These are phyloP conservation scores for Thalpophila matura DNA, from an alignment of 2,888 invertebrate species.

Conservation along the genomic window DNA sequence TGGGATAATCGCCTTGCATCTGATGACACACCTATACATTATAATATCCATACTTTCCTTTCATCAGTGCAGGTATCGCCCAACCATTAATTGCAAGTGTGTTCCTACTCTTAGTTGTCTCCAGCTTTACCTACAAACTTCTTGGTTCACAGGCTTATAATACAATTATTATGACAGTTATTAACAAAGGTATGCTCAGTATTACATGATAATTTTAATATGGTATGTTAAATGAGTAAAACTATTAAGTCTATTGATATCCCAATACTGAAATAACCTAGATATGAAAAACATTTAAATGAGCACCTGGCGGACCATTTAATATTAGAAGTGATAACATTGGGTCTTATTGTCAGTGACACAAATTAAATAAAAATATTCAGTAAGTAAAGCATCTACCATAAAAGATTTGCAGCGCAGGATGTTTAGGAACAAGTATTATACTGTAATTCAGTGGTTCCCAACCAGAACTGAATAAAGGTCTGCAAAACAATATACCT, in stretches of 20 bases:
- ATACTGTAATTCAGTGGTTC: not conserved
- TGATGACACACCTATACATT: no score
- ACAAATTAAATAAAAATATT: constrained; percentile 17
- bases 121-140: constrained; percentile 5
- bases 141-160: not conserved
- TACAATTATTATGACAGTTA: not conserved
- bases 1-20: no score
- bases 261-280: constrained; percentile 5
- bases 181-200: not conserved
- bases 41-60: no score
- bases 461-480: no score
- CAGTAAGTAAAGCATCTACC: constrained; percentile 25
- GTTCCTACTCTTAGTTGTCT: not conserved
- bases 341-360: constrained; percentile 3
- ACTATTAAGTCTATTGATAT: constrained; percentile 11
- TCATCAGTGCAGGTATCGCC: no score
- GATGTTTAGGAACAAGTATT: not conserved
- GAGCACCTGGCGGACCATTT: constrained; percentile 19
- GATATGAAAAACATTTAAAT: constrained; percentile 24
- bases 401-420: constrained; percentile 37
- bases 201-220: constrained; percentile 13
- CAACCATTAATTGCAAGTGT: no score
- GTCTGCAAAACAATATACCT: no score
- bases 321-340: constrained; percentile 9
- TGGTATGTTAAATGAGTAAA: constrained; percentile 27